These are phyloP conservation scores for Epsilonema sp. DNA, from an alignment of 2,888 invertebrate genomes.

Conservation along the genomic window DNA sequence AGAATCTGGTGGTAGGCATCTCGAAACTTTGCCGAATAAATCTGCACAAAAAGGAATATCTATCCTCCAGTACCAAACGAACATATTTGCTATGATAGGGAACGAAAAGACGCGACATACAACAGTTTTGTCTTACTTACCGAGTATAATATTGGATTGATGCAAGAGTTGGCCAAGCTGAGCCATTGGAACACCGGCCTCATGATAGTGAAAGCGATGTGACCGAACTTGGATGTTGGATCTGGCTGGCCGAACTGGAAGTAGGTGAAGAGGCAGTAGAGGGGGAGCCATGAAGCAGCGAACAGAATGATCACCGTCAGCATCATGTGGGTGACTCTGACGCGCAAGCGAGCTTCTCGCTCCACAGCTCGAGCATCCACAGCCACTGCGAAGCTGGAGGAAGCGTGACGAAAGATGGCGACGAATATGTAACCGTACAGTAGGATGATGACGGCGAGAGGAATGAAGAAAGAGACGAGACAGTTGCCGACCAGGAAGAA, in stretches of 20 bases:
- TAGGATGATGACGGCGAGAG: constrained; percentile 7
- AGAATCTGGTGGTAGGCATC: constrained; percentile 21
- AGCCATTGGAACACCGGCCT: constrained; percentile 27
- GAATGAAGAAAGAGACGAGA: constrained; percentile 7
- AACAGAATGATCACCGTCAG: constrained; percentile 9
- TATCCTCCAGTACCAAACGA: no score
- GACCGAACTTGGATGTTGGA: not conserved
- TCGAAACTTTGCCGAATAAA: constrained; percentile 8
- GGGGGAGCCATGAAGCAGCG: constrained; percentile 9
- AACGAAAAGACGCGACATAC: no score
- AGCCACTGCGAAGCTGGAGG: constrained; percentile 1
- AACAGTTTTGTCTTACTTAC: no score
- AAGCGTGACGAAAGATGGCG: constrained; percentile 3
- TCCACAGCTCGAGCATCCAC: constrained; percentile 7
- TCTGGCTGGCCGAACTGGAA: constrained; percentile 1
- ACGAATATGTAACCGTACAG: constrained; percentile 7
- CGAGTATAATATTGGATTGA: constrained; percentile 27
- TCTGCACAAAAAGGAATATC: no score
- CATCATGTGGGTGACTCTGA: constrained; percentile 10
- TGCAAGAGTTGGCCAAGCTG: constrained; percentile 19
- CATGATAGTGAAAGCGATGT: constrained; percentile 10
- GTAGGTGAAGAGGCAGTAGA: constrained; percentile 8
- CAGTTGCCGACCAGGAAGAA: constrained; percentile 8
- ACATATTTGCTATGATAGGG: no score
- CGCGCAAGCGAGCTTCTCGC: constrained; percentile 6